Evolutionary conservation across 2,113 vertebrate genomes (phyloP), one percentile per base, ranked within the genome.

Genomic region (Odontophorus gujanensis): DNA sequence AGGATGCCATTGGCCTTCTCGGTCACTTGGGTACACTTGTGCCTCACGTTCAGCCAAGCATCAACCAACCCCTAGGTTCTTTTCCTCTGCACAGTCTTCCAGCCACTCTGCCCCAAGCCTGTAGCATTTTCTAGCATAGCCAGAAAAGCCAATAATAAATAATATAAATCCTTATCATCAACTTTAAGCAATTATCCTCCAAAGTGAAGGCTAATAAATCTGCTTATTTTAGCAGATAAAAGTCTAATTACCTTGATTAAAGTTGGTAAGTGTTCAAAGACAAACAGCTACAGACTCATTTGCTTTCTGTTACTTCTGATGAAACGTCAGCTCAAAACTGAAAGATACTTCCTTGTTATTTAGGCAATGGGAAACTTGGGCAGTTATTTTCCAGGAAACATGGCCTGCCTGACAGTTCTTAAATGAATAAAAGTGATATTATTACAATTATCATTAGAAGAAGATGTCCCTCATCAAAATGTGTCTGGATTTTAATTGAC

Each of bases 401-500:
- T 20, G 47, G 87, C 63, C 82, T 88, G 68, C 14, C 66, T 95
- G 92, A 93, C 91, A 96, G 74, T 43, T 82, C 87, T 96, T 90
- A 95, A 96, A 94, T 91, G 71, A 94, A 89, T 89, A 96, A 95
- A 92, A 95, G 85, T 91, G 80, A 58, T 96, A 92, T 78, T 95
- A 92, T 94, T 96, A 94, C 92, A 95, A 91, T 94, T 94, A 95
- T 95, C 84, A 91, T 89, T 93, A 94, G 76, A 86, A 90, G 66
- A 90, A 93, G 89, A 94, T 96, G 91, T 94, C 87, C 72, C 93
- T 90, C 79, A 96, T 93, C 80, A 94, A 90, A 96, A 97, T 73
- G 57, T 76, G 85, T 82, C 92, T 95, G 86, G 93, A 86, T 97
- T 97, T 96, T 96, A 96, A 96, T 95, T 92, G 93, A 94, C 96